Evolutionary conservation across 2,888 invertebrate genomes (phyloP).

Genomic region (Lycaena phlaeas): DNA sequence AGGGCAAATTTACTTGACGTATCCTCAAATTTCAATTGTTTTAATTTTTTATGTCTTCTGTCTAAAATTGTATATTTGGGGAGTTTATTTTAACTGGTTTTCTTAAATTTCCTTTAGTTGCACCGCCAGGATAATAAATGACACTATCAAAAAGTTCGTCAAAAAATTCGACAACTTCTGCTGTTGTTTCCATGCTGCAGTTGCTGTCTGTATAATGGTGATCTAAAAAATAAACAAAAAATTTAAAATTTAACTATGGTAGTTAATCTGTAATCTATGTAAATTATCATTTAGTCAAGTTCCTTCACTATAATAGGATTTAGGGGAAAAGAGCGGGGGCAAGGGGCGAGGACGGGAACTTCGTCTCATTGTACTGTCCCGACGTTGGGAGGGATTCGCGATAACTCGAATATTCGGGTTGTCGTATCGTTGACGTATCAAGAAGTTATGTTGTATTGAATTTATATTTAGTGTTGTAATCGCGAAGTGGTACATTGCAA

Average conservation of each 20-base stretch:
- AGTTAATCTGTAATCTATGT: neutral
- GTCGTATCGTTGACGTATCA: neutral
- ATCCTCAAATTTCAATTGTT: constrained; percentile 13
- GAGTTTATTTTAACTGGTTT: constrained; percentile 12
- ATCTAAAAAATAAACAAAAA: neutral
- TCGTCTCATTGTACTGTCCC: too few species aligned
- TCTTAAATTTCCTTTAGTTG: constrained; percentile 13
- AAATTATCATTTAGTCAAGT: neutral
- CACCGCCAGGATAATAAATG: constrained; percentile 8
- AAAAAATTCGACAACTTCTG: too few species aligned
- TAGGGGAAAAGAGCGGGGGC: too few species aligned
- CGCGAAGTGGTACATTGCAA: too few species aligned
- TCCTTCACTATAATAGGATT: too few species aligned
- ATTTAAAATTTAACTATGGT: neutral
- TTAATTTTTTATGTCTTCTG: constrained; percentile 13
- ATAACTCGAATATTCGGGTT: too few species aligned
- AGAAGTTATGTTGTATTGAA: neutral
- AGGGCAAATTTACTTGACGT: constrained; percentile 10
- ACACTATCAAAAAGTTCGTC: constrained; percentile 16
- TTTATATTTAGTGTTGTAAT: constrained; percentile 1
- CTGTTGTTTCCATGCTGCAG: too few species aligned
- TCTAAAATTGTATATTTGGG: constrained; percentile 15
- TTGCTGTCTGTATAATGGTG: neutral
- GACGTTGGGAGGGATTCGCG: too few species aligned
- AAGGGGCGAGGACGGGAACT: too few species aligned